Conservation (phyloP, 2,113 vertebrate genomes). For the Clarias gariepinus region DNA sequence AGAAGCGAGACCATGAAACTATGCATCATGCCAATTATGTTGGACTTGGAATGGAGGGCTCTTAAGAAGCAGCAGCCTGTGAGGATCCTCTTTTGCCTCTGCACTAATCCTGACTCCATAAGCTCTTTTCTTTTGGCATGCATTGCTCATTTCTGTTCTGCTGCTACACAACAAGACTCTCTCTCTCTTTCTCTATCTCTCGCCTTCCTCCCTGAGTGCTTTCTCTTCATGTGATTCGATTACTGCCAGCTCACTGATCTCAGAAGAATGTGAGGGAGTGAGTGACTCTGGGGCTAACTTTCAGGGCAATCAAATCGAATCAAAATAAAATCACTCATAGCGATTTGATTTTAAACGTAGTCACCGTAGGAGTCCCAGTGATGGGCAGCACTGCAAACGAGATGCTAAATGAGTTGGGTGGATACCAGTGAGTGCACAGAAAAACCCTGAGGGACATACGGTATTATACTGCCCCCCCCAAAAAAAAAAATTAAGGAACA, state of each 20-base stretch:
- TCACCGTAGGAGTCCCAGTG: not conserved
- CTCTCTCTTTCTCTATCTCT: not conserved
- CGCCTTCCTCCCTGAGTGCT: slow-evolving; percentile 41
- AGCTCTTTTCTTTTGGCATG: slow-evolving; percentile 23
- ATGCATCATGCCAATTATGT: not conserved
- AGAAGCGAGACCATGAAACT: no score
- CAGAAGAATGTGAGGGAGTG: slow-evolving; percentile 57
- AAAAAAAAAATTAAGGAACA: no score
- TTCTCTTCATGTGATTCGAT: slow-evolving; percentile 61
- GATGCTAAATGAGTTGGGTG: slow-evolving; percentile 1
- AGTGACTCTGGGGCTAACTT: slow-evolving; percentile 51
- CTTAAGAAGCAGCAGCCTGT: slow-evolving; percentile 16
- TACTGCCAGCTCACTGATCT: slow-evolving; percentile 59
- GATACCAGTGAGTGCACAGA: not conserved
- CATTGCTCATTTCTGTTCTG: slow-evolving; percentile 31
- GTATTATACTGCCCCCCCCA: not conserved
- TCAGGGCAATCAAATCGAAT: slow-evolving; percentile 39
- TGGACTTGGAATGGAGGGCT: not conserved
- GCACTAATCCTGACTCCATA: slow-evolving; percentile 3
- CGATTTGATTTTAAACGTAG: slow-evolving; percentile 35
- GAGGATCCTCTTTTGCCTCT: not conserved
- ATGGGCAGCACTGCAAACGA: slow-evolving; percentile 11
- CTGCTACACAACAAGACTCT: slow-evolving; percentile 16
- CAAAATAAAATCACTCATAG: slow-evolving; percentile 13
- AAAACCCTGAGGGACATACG: not conserved